Percentiles rank a stretch among this genome's conserved stretches.
Conservation (phyloP, 2,797 vertebrate genomes). For the Poecile montanus region DNA sequence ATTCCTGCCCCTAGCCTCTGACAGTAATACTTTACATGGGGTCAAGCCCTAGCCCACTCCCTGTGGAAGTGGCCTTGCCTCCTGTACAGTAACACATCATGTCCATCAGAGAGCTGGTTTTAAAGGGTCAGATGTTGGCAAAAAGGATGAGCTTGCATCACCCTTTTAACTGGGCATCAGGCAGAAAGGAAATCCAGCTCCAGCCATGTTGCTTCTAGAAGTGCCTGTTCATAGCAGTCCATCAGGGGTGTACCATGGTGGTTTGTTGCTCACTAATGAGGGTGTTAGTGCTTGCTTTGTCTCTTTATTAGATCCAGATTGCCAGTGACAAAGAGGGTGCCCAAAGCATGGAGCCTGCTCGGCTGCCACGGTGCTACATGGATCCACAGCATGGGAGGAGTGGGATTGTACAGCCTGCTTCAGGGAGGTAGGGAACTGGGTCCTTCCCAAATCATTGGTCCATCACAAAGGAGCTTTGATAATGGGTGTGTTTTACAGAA, state of each 20-base stretch:
- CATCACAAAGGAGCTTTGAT: neutral
- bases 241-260: neutral
- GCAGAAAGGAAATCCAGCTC: neutral
- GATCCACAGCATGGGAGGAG: neutral
- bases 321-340: neutral
- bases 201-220: neutral
- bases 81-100: neutral
- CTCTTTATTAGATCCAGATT: neutral
- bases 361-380: rapidly evolving
- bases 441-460: neutral
- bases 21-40: neutral
- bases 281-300: neutral
- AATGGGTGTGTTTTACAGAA: neutral
- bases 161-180: neutral
- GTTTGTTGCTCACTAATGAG: neutral
- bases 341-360: neutral
- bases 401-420: neutral
- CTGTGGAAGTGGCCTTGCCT: neutral
- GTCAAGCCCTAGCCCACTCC: neutral
- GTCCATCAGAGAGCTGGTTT: neutral
- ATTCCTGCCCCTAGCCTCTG: neutral
- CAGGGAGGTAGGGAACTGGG: neutral
- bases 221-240: neutral
- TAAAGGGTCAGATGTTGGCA: neutral
- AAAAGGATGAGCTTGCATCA: neutral